phyloP scores from a whole-genome alignment of 2,797 vertebrate species.

The Micromesistius poutassou region DNA sequence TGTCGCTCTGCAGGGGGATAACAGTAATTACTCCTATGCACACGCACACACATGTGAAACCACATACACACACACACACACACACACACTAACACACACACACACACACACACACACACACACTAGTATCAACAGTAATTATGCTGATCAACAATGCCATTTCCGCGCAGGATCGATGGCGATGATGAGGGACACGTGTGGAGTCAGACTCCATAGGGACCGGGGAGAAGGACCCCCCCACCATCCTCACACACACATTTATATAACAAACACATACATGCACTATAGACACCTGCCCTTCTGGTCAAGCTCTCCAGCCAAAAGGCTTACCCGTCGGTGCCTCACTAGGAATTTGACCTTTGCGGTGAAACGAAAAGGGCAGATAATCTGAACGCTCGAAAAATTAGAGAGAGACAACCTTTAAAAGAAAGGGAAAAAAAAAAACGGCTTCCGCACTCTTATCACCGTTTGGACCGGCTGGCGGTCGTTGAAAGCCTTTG shows the following conservation, averaged over 20 bases:
- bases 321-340: slow-evolving; percentile 54
- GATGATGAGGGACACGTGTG: slow-evolving; percentile 49
- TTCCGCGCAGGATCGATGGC: slow-evolving; percentile 76
- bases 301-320: slow-evolving; percentile 47
- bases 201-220: slow-evolving; percentile 9
- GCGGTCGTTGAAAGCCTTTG: background rate
- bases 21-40: slow-evolving; percentile 75
- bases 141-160: slow-evolving; percentile 76
- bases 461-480: background rate
- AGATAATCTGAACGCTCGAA: slow-evolving; percentile 25
- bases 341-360: slow-evolving; percentile 43
- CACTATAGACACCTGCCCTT: slow-evolving; percentile 26
- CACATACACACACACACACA: background rate
- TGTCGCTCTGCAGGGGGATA: slow-evolving; percentile 65
- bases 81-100: slow-evolving; percentile 28
- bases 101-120: slow-evolving; percentile 38
- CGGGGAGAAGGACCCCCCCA: slow-evolving; percentile 19
- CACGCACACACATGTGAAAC: background rate
- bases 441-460: background rate
- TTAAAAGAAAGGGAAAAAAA: background rate
- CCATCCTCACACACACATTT: background rate
- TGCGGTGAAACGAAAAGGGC: slow-evolving; percentile 46
- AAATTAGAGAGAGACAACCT: slow-evolving; percentile 1
- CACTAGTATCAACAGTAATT: slow-evolving; percentile 68
- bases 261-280: slow-evolving; percentile 24